These are phyloP conservation scores for Turritopsis rubra DNA, from an alignment of 30 jellyfish, hydroid and myxozoan genomes.

Conservation along the genomic window DNA sequence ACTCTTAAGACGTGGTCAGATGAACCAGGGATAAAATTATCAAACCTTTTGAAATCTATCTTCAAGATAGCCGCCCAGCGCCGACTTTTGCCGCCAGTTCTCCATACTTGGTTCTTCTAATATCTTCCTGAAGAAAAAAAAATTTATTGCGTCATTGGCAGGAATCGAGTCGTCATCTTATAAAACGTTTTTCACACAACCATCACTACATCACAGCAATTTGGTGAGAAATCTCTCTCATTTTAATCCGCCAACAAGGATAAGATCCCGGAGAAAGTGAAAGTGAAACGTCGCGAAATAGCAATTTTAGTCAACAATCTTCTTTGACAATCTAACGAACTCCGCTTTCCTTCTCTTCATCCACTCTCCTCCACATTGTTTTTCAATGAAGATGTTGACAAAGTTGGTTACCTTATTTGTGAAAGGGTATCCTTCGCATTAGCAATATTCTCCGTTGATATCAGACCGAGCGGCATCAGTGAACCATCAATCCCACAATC, in stretches of 20 bases:
- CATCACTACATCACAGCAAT: no score
- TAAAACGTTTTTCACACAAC: no score
- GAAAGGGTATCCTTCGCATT: conserved; percentile 32
- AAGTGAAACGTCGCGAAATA: no score
- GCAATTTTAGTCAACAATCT: no score
- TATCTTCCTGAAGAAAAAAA: background rate
- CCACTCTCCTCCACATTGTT: no score
- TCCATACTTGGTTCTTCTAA: background rate
- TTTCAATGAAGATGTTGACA: background rate
- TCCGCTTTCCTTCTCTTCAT: no score
- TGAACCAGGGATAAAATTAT: background rate
- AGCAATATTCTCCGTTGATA: conserved; percentile 43
- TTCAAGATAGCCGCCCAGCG: background rate
- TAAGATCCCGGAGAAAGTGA: no score
- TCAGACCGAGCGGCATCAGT: conserved; percentile 41
- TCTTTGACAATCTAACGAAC: no score
- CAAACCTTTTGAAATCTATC: background rate
- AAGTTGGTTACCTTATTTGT: conserved; percentile 15
- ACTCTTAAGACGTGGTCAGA: no score
- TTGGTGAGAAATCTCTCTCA: no score
- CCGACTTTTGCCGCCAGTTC: background rate
- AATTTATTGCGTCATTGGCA: background rate
- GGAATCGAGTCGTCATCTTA: no score
- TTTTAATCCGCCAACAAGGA: no score
- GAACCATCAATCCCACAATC: conserved; percentile 9